These are phyloP conservation scores for Petrolisthes cinctipes DNA, from an alignment of 2,888 invertebrate species.

Conservation along the genomic window DNA sequence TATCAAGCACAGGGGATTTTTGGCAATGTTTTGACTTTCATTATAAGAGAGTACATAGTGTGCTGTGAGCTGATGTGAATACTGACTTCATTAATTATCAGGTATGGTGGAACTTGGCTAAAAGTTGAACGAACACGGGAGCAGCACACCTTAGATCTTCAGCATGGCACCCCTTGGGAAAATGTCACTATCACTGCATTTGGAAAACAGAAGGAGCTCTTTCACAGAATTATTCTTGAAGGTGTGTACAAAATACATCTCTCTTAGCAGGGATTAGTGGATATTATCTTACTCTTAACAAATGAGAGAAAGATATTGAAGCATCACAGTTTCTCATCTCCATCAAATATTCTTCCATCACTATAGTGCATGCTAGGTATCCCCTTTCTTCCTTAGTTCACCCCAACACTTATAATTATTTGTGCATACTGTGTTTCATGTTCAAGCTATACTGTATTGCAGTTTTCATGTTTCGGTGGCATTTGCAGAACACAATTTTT, in stretches of 20 bases:
- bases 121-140: constrained; percentile 54
- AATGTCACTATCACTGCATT: constrained; percentile 64
- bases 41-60: background rate
- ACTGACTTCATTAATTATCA: constrained; percentile 12
- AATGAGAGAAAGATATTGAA: background rate
- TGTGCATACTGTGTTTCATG: no score
- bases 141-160: constrained; percentile 52
- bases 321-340: no score
- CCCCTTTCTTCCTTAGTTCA: no score
- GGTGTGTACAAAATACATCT: constrained; percentile 43
- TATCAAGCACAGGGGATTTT: no score
- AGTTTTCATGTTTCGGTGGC: no score
- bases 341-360: no score
- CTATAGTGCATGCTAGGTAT: no score
- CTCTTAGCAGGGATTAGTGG: background rate
- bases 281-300: no score
- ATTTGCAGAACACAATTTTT: no score
- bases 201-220: constrained; percentile 61
- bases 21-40: no score
- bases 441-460: no score
- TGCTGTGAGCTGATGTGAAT: background rate
- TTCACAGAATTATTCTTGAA: constrained; percentile 60
- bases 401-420: no score
- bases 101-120: constrained; percentile 59
- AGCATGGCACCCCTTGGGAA: constrained; percentile 63